Base-by-base conservation (phyloP, 2,888 invertebrate species). In the Drosophila subsilvestris region DNA sequence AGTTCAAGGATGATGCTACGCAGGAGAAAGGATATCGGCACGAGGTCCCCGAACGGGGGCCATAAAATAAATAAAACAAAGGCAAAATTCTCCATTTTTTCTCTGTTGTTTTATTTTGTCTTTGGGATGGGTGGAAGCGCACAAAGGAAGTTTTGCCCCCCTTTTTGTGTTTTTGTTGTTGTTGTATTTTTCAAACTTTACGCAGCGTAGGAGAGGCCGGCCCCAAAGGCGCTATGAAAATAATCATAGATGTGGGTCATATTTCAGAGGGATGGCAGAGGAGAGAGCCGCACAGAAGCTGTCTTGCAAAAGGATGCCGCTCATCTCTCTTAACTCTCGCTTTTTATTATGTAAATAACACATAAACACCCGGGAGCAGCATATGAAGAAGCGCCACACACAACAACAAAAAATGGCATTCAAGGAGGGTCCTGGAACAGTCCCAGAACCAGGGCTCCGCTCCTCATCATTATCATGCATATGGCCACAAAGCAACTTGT, bases 321-420 rank as follows among this genome's bases (percentile, higher is more conserved):
- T 61, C 58, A 53, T 63, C 60, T 69, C 60, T 55, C 72, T 84
- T 70, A 76, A 86, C 88, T 88, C 81, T 88, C 87, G 78, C 80
- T 87, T 71, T 87, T 90, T 86, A 90, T 90, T 90, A 90, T 89
- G 89, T 84, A 90, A 89, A 90, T 90, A 90, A 88, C 79, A 76
- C 81, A 90, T 88, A 88, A 90, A 90, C 89, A 90, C 84, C 90
- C 90, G 84, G 86, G 76, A 90, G 90, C 90, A 80, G 84, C 85
- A 88, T 79, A 75, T 79, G 85, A 84, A 83, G 72, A 73, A 75
- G 67, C 69, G 75, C 76, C 87, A 68, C 73, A 78, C 53, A 74
- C 75, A 71, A 66, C 65, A 75, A 57, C 45, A 71, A 68, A 50
- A 74, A 72, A 74, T 48, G 66, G 65, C 55, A 54, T 59, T 59